Conservation (phyloP, 2,888 invertebrate genomes). For the Zonitis immaculata region DNA sequence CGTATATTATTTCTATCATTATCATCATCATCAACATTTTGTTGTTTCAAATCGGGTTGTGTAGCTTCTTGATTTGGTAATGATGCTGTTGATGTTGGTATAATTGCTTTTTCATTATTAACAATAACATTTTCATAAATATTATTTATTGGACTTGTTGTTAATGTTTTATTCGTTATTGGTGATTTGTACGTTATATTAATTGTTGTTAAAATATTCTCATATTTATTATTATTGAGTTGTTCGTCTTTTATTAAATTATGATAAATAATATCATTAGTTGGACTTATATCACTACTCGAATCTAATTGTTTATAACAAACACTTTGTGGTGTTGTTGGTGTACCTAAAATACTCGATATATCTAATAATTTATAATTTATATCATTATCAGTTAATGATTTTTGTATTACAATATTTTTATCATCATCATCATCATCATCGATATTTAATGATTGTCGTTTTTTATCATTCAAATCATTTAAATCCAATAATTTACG, state of each 20-base stretch:
- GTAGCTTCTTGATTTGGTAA: slow-evolving; percentile 57
- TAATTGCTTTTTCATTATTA: slow-evolving; percentile 51
- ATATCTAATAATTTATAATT: slow-evolving; percentile 31
- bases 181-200: slow-evolving; percentile 70
- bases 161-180: slow-evolving; percentile 30
- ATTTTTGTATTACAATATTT: slow-evolving; percentile 37
- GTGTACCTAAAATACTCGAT: slow-evolving; percentile 36
- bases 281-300: slow-evolving; percentile 43
- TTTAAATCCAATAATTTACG: slow-evolving; percentile 42
- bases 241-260: slow-evolving; percentile 21
- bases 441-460: slow-evolving; percentile 45
- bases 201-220: slow-evolving; percentile 62
- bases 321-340: slow-evolving; percentile 42
- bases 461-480: slow-evolving; percentile 31
- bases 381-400: slow-evolving; percentile 42
- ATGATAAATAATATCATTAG: slow-evolving; percentile 41
- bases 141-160: slow-evolving; percentile 39
- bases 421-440: not conserved
- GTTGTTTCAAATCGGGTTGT: slow-evolving; percentile 47
- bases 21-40: not conserved
- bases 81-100: slow-evolving; percentile 55
- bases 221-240: slow-evolving; percentile 40
- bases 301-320: slow-evolving; percentile 43
- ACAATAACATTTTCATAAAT: slow-evolving; percentile 58
- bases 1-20: slow-evolving; percentile 27